Base-by-base conservation (phyloP, 2,113 vertebrate species). In the Eudyptes chrysolophus region DNA sequence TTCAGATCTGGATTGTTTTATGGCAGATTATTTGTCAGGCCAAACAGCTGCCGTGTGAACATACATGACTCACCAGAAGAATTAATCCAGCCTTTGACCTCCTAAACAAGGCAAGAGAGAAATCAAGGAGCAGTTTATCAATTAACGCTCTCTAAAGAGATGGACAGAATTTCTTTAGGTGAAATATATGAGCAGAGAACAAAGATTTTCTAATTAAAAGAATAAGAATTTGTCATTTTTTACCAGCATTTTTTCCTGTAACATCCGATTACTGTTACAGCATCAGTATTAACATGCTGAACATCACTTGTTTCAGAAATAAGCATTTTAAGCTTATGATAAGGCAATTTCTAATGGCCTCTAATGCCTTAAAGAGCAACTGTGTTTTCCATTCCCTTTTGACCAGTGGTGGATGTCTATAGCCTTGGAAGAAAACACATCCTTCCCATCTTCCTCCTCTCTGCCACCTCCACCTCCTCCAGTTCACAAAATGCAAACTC, bases 91-190 rank as follows among this genome's bases (percentile, higher is more conserved):
- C 27, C 27, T 87, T 61, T 94, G 64, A 65, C 52, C n/a, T 89
- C 48, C 65, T 82, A n/a, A 94, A 64, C 34, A 61, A 92, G 44
- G 18, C 42, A 27, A 10, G 38, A 87, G 44, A 87, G 46, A 71
- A 95, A 51, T 84, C 81, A 82, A 72, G 40, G 36, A 89, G 16
- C n/a, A 60, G n/a, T 81, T 80, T 44, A 60, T 60, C 30, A 49
- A 19, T 79, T 83, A 80, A 44, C 11, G 0, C 36, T 46, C 30
- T 40, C 25, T 68, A 20, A 65, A 80, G 20, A 88, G 27, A 52
- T 57, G 34, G 58, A 48, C 44, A 44, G 29, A 89, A 83, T 98
- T 95, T 97, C 87, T 96, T 94, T 57, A 94, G 82, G 84, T 80
- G 60, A 90, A 96, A 93, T 95, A 48, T 1, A 36, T 30, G 12